phyloP scores from a whole-genome alignment of 1,140 invertebrate species.

The Trichoplusia ni region DNA sequence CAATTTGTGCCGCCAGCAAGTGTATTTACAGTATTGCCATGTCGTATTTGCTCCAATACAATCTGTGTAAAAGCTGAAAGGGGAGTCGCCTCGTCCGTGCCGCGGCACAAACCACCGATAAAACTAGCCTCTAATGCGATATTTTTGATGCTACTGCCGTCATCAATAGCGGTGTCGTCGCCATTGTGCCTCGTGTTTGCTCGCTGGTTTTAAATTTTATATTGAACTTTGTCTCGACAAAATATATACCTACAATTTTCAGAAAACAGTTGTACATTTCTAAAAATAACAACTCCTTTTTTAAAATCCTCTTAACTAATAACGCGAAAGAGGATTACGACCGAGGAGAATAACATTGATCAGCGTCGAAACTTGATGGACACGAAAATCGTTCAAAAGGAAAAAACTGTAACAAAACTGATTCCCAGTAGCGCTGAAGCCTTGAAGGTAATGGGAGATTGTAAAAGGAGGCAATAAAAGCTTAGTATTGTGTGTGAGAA shows the following conservation, averaged over 20 bases:
- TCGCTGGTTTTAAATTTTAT: constrained; percentile 17
- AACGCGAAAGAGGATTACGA: constrained; percentile 45
- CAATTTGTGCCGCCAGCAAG: constrained; percentile 72
- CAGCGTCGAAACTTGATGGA: constrained; percentile 54
- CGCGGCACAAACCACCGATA: constrained; percentile 46
- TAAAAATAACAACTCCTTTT: constrained; percentile 10
- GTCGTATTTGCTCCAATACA: constrained; percentile 70
- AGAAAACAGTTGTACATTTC: neutral
- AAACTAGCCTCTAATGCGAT: constrained; percentile 64
- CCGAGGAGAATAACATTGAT: constrained; percentile 53
- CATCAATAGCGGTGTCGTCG: constrained; percentile 47
- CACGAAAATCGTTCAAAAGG: constrained; percentile 65
- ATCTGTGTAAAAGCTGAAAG: constrained; percentile 70
- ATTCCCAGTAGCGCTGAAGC: constrained; percentile 70
- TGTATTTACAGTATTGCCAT: constrained; percentile 71
- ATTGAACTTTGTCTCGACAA: neutral
- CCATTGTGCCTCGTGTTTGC: constrained; percentile 42
- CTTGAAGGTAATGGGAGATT: constrained; percentile 79
- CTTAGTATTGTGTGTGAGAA: constrained; percentile 78
- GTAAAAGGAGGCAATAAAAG: constrained; percentile 81
- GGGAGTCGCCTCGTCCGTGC: constrained; percentile 40
- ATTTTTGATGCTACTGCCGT: constrained; percentile 52
- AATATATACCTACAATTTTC: constrained; percentile 12
- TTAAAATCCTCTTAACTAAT: constrained; percentile 26
- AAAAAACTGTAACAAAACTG: constrained; percentile 77